Evolutionary conservation across 2,113 vertebrate genomes (phyloP), one percentile per base, ranked within the genome.

Genomic region (Syrrhaptes paradoxus): DNA sequence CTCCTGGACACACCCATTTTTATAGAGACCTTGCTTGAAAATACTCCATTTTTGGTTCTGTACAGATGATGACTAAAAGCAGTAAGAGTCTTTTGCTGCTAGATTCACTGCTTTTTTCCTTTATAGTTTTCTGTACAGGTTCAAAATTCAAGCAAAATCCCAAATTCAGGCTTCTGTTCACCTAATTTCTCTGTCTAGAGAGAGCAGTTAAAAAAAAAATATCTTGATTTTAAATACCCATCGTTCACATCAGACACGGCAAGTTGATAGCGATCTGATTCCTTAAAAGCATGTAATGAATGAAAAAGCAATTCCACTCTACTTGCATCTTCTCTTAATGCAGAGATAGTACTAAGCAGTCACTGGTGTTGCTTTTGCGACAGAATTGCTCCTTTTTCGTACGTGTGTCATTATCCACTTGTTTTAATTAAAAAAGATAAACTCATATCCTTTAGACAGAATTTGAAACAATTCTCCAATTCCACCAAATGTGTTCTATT

Each of bases 1-100:
- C 94, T 96, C 90, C 89, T 59, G 95, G 98, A 97, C 98, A 98
- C 98, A 97, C 98, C 98, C 98, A 97, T 97, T 68, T 72, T 77
- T 29, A 87, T 74, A 93, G 7, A 62, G 92, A 92, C 76, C 81
- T 91, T 91, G 43, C 70, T 72, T 57, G 68, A 88, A 96, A 77
- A 92, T 71, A 89, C 38, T 93, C 91, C 90, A 91, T 87, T 96
- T 96, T 92, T 92, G 76, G 90, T 73, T 82, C 86, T 52, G 51
- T 52, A 28, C 26, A 52, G 51, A 28, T 19, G 41, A 85, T 9
- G n/a, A 65, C 63, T 71, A 72, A 52, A 92, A 26, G 31, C 38
- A 90, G 4, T 2, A 55, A 25, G 9, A 32, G 43, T 29, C 58
- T 38, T 71, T n/a, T 55, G 24, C 22, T 36, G 28, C 34, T 43